These are phyloP conservation scores for Falco punctatus DNA, from an alignment of 2,113 vertebrate species.

Conservation along the genomic window DNA sequence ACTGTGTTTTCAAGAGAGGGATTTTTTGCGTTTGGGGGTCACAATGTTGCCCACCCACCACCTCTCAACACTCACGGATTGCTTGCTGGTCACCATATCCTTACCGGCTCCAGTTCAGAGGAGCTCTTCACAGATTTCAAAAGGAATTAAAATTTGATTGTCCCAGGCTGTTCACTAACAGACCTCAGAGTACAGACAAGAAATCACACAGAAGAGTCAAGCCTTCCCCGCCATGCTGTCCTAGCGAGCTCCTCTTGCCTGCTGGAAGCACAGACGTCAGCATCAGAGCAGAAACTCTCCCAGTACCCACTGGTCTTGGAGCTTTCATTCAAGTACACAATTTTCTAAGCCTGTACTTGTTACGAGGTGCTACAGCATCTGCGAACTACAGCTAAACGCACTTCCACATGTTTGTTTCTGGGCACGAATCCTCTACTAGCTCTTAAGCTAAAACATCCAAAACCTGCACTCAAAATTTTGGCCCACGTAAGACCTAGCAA, in stretches of 20 bases:
- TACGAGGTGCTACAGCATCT: neutral
- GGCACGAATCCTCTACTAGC: neutral
- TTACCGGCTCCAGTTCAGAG: neutral
- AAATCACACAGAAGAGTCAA: neutral
- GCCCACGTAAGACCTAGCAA: neutral
- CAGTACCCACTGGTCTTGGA: neutral
- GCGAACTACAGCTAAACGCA: accelerated
- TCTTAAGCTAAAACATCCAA: neutral
- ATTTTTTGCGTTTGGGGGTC: neutral
- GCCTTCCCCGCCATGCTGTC: neutral
- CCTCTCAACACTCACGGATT: neutral
- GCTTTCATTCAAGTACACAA: neutral
- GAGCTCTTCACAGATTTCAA: neutral
- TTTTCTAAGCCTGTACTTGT: neutral
- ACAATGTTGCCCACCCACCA: neutral
- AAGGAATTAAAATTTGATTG: neutral
- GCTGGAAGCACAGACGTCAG: neutral
- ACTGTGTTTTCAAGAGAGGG: no score
- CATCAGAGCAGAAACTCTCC: neutral
- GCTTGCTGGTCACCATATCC: neutral
- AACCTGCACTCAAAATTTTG: neutral
- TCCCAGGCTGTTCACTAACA: neutral
- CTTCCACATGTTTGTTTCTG: neutral
- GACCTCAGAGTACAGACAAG: neutral
- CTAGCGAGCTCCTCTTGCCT: neutral